These are phyloP conservation scores for Syngnathus acus DNA, from an alignment of 2,797 vertebrate genomes.

Conservation along the genomic window DNA sequence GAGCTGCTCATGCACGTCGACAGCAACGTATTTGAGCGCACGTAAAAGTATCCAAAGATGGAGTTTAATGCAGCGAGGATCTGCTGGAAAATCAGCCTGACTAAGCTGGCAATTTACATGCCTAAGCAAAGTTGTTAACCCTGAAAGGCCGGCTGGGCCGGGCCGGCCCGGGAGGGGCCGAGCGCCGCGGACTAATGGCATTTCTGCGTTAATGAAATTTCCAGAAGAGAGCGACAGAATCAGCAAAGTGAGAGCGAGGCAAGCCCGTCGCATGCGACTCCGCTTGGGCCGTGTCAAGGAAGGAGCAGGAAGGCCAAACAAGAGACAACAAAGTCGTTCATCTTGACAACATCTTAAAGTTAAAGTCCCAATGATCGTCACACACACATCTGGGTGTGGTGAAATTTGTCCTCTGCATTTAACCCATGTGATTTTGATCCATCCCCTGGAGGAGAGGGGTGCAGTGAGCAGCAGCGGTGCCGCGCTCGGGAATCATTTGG, in stretches of 20 bases:
- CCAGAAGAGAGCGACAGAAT: conserved; percentile 45
- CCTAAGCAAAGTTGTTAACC: conserved; percentile 78
- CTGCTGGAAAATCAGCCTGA: conserved; percentile 70
- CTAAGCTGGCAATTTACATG: conserved; percentile 80
- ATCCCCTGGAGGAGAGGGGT: too few species aligned
- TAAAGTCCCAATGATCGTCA: too few species aligned
- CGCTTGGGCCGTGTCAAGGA: neutral
- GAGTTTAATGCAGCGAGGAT: conserved; percentile 47
- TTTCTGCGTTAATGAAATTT: conserved; percentile 76
- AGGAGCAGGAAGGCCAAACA: too few species aligned
- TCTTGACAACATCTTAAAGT: too few species aligned
- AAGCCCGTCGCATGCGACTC: neutral
- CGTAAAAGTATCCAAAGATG: conserved; percentile 57
- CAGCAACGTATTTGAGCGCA: conserved; percentile 23
- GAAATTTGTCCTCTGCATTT: too few species aligned
- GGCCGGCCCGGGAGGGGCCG: conserved; percentile 2
- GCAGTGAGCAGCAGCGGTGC: too few species aligned
- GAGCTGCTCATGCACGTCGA: conserved; percentile 17
- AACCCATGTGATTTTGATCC: too few species aligned
- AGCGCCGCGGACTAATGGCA: conserved; percentile 64
- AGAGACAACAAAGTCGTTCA: too few species aligned
- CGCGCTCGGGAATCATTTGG: too few species aligned
- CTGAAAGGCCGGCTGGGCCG: conserved; percentile 40
- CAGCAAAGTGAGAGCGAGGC: neutral
- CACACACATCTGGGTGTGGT: too few species aligned